phyloP scores from a whole-genome alignment of 2,888 invertebrate species.

The Mermis nigrescens region DNA sequence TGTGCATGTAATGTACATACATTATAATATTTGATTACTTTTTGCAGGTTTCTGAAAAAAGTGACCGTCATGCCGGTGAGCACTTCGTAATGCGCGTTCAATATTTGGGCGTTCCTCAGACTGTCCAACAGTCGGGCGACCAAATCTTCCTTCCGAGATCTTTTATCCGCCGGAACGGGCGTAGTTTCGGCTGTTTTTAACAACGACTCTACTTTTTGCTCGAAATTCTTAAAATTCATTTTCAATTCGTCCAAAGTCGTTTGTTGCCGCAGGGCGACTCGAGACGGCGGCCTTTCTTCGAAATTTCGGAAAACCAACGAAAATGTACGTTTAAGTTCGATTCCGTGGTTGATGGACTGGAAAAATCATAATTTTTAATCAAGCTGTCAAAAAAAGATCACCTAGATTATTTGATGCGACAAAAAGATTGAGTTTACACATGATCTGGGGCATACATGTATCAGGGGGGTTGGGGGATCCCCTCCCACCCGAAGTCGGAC shows the following conservation, averaged over 20 bases:
- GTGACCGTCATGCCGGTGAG: constrained; percentile 50
- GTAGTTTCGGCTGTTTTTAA: constrained; percentile 48
- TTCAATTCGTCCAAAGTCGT: background rate
- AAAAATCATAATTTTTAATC: no score
- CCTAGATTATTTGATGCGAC: no score
- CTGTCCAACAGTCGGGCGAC: constrained; percentile 46
- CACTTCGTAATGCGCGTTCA: constrained; percentile 51
- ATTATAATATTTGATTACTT: no score
- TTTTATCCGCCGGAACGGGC: constrained; percentile 25
- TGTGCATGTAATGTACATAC: no score
- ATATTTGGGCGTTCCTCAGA: constrained; percentile 44
- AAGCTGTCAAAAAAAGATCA: no score
- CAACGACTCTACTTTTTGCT: constrained; percentile 43
- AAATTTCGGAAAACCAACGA: background rate
- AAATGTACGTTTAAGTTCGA: background rate
- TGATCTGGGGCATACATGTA: no score
- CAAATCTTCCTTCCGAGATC: constrained; percentile 43
- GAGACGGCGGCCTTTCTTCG: background rate
- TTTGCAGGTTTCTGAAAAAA: constrained; percentile 48
- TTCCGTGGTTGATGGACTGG: background rate
- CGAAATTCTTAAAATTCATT: background rate
- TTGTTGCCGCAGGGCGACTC: background rate
- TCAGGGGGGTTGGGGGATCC: no score
- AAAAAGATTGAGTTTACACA: no score
- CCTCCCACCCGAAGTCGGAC: no score